Percentiles rank a stretch among this genome's conserved stretches.
Conservation (phyloP, 2,888 invertebrate genomes). For the Sialis lutaria region DNA sequence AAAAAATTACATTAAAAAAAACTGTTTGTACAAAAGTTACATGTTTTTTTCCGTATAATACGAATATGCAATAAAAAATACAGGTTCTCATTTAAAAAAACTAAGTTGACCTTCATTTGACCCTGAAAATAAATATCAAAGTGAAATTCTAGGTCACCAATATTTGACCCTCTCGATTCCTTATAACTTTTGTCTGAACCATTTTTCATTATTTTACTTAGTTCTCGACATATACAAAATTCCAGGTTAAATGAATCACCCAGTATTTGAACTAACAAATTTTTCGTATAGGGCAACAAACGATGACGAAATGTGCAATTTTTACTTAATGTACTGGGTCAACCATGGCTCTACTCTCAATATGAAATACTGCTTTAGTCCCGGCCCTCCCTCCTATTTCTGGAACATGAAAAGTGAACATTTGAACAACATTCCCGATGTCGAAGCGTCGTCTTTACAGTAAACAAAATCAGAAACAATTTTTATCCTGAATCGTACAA, state of each 20-base stretch:
- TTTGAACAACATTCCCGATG: conserved; percentile 58
- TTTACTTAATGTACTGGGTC: conserved; percentile 88
- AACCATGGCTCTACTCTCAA: conserved; percentile 53
- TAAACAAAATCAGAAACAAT: conserved; percentile 7
- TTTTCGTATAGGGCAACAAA: conserved; percentile 48
- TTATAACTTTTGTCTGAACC: no score
- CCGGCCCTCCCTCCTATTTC: conserved; percentile 70
- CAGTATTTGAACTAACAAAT: neutral
- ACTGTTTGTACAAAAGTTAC: no score
- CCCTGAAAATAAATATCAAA: no score
- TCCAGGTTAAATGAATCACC: neutral
- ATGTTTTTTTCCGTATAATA: no score
- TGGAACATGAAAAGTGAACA: conserved; percentile 50
- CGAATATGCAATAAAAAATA: no score
- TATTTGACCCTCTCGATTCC: no score
- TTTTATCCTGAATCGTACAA: no score
- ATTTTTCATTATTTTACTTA: no score
- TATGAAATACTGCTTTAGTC: conserved; percentile 67
- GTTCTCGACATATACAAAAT: no score
- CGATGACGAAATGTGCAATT: conserved; percentile 90
- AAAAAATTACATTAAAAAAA: neutral
- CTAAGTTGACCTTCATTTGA: no score
- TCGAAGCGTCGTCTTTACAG: conserved; percentile 42
- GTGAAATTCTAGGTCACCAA: no score
- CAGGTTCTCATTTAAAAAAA: no score